Conservation (phyloP, 1,140 invertebrate genomes). For the Drosophila pandora region DNA sequence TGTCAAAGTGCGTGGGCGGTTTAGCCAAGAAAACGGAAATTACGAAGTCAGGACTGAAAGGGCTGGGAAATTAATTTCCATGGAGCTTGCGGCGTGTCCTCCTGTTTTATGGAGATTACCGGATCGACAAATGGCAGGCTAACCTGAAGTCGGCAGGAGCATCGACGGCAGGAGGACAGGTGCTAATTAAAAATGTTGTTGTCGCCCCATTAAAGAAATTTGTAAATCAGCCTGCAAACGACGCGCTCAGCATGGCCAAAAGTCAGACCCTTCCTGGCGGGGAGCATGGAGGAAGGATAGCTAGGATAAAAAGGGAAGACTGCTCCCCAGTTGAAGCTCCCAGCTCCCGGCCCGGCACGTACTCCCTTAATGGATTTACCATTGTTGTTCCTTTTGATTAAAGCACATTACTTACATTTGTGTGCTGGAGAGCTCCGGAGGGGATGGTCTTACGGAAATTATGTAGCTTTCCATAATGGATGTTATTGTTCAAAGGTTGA, state of each 20-base stretch:
- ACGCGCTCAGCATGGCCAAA: constrained; percentile 42
- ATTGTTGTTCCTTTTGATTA: constrained; percentile 62
- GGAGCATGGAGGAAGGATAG: background rate
- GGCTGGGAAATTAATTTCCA: constrained; percentile 66
- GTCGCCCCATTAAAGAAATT: constrained; percentile 76
- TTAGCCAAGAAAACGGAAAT: constrained; percentile 1
- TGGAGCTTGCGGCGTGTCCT: constrained; percentile 31
- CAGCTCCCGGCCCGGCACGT: constrained; percentile 32
- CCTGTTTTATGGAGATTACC: constrained; percentile 67
- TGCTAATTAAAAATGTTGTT: constrained; percentile 81
- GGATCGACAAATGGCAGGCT: constrained; percentile 37
- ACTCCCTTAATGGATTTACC: constrained; percentile 22
- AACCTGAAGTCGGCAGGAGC: background rate
- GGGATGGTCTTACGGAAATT: background rate
- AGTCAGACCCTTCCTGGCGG: constrained; percentile 15
- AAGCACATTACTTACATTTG: constrained; percentile 66
- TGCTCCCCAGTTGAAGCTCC: constrained; percentile 2
- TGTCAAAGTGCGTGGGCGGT: constrained; percentile 44
- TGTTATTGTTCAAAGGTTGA: constrained; percentile 31
- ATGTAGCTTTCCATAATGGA: constrained; percentile 11
- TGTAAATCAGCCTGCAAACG: constrained; percentile 71
- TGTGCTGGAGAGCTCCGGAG: constrained; percentile 8
- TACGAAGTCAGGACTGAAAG: background rate
- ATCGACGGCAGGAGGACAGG: constrained; percentile 43
- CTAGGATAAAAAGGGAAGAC: background rate